Percentiles rank a stretch among this genome's conserved stretches.
phyloP scores from a whole-genome alignment of 1,140 invertebrate species.

The Drosophila novamexicana region DNA sequence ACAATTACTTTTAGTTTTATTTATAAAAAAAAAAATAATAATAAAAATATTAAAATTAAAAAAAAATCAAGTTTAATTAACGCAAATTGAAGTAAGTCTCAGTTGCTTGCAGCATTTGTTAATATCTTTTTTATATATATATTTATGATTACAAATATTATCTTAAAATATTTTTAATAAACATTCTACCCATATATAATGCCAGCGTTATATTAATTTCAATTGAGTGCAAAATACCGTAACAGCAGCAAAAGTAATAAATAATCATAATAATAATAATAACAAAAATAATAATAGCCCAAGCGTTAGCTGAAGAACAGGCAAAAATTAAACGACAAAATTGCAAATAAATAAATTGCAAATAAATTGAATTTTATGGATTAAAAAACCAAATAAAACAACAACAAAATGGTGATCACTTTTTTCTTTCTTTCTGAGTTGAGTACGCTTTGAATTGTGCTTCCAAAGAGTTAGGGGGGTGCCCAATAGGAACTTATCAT shows the following conservation, averaged over 20 bases:
- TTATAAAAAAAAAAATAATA: conserved; percentile 47
- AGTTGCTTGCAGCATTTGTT: conserved; percentile 75
- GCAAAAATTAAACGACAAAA: conserved; percentile 42
- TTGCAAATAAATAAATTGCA: conserved; percentile 45
- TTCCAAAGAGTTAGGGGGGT: conserved; percentile 74
- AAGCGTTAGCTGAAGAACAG: conserved; percentile 52
- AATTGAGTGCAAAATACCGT: conserved; percentile 48
- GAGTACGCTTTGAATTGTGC: conserved; percentile 79
- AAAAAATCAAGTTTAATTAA: conserved; percentile 60
- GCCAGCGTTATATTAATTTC: conserved; percentile 62
- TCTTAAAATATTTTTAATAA: conserved; percentile 79
- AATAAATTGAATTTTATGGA: conserved; percentile 79
- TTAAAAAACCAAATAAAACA: conserved; percentile 15
- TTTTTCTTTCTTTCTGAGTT: conserved; percentile 70
- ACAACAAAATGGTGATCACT: conserved; percentile 66
- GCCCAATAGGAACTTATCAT: conserved; percentile 50
- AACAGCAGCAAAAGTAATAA: conserved; percentile 35
- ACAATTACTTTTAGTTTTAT: conserved; percentile 81
- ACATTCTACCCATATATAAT: conserved; percentile 70
- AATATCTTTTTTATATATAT: conserved; percentile 62
- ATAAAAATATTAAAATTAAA: conserved; percentile 1
- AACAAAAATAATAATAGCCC: conserved; percentile 10
- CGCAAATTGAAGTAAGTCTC: conserved; percentile 63
- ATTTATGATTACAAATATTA: conserved; percentile 47
- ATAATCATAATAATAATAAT: conserved; percentile 38